Conservation (phyloP, 2,113 vertebrate genomes). For the Pelusios castaneus region DNA sequence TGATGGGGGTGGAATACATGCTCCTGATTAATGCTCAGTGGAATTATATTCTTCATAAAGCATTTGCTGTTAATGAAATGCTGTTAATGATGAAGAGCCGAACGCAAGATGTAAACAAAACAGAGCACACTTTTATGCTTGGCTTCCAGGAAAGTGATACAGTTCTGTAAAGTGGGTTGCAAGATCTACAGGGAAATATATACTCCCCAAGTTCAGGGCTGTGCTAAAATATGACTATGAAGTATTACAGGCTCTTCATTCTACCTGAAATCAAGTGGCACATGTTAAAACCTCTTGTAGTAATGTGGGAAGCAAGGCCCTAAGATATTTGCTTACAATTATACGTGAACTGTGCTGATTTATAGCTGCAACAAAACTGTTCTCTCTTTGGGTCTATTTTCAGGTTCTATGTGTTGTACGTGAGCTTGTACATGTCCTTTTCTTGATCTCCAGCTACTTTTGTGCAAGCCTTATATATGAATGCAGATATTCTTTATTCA, state of each 20-base stretch:
- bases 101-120: neutral
- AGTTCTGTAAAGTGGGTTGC: neutral
- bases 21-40: neutral
- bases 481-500: too few relatives aligned
- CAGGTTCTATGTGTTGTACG: neutral
- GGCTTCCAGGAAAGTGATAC: neutral
- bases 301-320: neutral
- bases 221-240: neutral
- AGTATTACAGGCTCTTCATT: conserved; percentile 22
- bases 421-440: neutral
- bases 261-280: neutral
- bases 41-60: neutral
- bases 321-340: neutral
- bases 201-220: neutral
- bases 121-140: neutral
- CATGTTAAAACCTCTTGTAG: conserved; percentile 6
- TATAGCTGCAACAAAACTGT: neutral
- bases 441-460: neutral
- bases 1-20: neutral
- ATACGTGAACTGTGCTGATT: neutral
- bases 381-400: neutral
- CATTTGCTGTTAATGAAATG: neutral
- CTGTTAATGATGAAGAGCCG: neutral
- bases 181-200: conserved; percentile 9
- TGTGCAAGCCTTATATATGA: neutral